Base-by-base conservation (phyloP, 1,140 invertebrate genomes). In the Holcopasites calliopsidis region DNA sequence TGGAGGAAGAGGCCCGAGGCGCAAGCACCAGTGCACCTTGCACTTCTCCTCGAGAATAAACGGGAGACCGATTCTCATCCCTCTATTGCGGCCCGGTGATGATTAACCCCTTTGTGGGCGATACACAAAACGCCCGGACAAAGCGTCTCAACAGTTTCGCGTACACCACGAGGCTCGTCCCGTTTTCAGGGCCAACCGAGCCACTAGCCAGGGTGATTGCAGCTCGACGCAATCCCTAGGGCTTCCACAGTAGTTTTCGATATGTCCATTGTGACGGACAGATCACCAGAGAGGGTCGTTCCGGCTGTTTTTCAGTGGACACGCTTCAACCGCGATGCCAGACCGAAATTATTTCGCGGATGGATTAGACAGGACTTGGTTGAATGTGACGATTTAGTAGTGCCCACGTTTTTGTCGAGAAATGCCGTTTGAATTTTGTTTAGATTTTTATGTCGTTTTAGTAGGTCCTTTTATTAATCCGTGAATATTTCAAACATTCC, bases 21-120 rank as follows among this genome's bases (percentile, higher is more conserved):
- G n/a, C 10, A 16, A 16, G 26, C 16, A 10, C 5, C 3, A 21
- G 3, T 11, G n/a, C 78, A 72, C 28, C 50, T 49, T 55, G 11
- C 58, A 21, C 40, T 50, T 23, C 49, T 62, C 16, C 40, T 76
- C 64, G 60, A 82, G 66, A 68, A 68, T 76, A 62, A 77, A 66
- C 69, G 57, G 49, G 28, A 82, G 61, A 44, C 21, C 33, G 35
- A 28, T 18, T 42, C 64, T 50, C 23, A 47, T 33, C 35, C 62
- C 68, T 54, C 49, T 81, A 81, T 77, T 62, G 31, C 62, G 55
- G 26, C 26, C 73, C 80, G 74, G 66, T 58, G 73, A 77, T 71
- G 74, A 80, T 80, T 82, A 82, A 76, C 68, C 64, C 70, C 31
- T 58, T 82, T 81, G 57, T 61, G 50, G n/a, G 8, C 31, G 40